Conservation (phyloP, 2,797 vertebrate species). For the Lacerta agilis region DNA sequence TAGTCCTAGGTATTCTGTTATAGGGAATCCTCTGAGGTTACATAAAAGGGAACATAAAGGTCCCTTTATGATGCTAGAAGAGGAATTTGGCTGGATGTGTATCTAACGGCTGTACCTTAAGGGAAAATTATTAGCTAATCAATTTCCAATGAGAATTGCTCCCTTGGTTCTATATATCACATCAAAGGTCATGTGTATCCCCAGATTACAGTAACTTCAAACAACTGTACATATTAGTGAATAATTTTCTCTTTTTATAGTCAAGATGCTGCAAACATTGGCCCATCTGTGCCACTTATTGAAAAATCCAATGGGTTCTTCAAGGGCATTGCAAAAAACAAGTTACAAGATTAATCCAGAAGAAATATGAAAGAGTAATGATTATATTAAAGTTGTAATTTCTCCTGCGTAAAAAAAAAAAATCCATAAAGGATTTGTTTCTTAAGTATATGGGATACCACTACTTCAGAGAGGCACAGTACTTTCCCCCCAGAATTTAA, state of each 20-base stretch:
- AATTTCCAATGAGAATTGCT: slow-evolving; percentile 46
- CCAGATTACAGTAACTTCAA: slow-evolving; percentile 34
- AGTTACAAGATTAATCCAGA: background rate
- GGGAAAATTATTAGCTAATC: slow-evolving; percentile 57
- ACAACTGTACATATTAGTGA: background rate
- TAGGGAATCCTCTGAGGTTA: background rate
- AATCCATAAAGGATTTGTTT: slow-evolving; percentile 16
- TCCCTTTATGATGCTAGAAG: slow-evolving; percentile 11
- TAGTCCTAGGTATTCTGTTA: background rate
- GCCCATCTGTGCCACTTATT: slow-evolving; percentile 5
- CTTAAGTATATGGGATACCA: background rate
- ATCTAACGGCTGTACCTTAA: slow-evolving; percentile 37
- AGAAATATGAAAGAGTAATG: slow-evolving; percentile 19
- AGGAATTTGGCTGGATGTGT: slow-evolving; percentile 13
- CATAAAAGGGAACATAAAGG: background rate
- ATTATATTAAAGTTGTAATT: slow-evolving; percentile 16
- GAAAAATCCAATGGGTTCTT: slow-evolving; percentile 3
- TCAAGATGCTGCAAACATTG: slow-evolving; percentile 21
- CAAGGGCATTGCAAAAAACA: slow-evolving; percentile 20
- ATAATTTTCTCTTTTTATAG: slow-evolving; percentile 49
- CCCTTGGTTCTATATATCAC: slow-evolving; percentile 8
- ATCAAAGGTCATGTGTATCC: slow-evolving; percentile 9
- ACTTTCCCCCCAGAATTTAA: slow-evolving; percentile 17
- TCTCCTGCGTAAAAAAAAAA: background rate
- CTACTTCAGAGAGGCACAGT: background rate